Conservation (phyloP, 2,113 vertebrate species). For the Vanacampus margaritifer region DNA sequence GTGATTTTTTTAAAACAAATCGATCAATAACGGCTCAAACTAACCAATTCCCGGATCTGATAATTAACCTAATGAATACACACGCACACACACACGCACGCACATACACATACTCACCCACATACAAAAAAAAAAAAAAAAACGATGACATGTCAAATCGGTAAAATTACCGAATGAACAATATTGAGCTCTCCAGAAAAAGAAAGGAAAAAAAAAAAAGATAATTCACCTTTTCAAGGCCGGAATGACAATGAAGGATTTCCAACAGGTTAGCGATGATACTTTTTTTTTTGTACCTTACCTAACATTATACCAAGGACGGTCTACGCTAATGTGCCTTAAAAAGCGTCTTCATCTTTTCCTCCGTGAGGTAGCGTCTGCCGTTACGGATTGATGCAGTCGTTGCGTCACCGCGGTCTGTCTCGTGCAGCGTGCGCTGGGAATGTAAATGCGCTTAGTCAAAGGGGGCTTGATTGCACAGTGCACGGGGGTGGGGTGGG, state of each 20-base stretch:
- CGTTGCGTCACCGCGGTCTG: constrained; percentile 59
- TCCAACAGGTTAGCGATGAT: constrained; percentile 42
- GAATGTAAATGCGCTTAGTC: constrained; percentile 42
- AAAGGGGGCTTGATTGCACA: constrained; percentile 15
- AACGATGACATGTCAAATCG: no score
- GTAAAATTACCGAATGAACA: no score
- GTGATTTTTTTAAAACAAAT: background rate
- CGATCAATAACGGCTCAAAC: constrained; percentile 9
- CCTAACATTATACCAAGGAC: constrained; percentile 5
- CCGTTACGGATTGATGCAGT: constrained; percentile 52
- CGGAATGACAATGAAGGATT: constrained; percentile 52
- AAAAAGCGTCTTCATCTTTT: constrained; percentile 36
- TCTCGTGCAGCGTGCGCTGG: constrained; percentile 28
- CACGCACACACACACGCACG: no score
- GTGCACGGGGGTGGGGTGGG: no score
- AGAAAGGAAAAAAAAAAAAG: no score
- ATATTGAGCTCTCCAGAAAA: no score
- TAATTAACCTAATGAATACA: no score
- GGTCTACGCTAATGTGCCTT: constrained; percentile 39
- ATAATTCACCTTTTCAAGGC: constrained; percentile 62
- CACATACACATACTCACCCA: no score
- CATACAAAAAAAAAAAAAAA: no score
- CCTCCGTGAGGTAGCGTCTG: constrained; percentile 69
- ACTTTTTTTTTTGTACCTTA: background rate
- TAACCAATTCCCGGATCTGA: constrained; percentile 22